Conservation (phyloP, 2,888 invertebrate species). For the Rutpela maculata region DNA sequence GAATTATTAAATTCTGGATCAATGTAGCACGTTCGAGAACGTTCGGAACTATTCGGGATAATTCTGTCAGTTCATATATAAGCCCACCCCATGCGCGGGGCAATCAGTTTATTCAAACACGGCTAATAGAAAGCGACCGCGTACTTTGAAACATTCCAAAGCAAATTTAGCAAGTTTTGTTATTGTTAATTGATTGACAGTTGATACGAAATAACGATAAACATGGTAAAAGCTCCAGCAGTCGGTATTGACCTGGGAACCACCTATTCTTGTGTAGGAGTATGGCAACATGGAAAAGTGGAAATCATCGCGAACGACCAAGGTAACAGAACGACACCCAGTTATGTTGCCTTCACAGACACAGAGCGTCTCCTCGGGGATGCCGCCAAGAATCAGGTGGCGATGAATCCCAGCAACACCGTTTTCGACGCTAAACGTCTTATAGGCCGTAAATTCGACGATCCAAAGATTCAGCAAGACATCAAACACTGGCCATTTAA, state of each 20-base stretch:
- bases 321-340: constrained; percentile 92
- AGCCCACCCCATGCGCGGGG: not conserved
- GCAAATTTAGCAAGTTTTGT: not conserved
- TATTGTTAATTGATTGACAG: not conserved
- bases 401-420: constrained; percentile 84
- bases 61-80: constrained; percentile 16
- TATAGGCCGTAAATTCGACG: constrained; percentile 87
- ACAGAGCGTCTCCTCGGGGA: constrained; percentile 82
- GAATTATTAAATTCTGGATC: too few species aligned
- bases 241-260: constrained; percentile 91
- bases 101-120: constrained; percentile 18
- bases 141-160: not conserved
- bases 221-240: constrained; percentile 74
- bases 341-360: constrained; percentile 84
- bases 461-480: constrained; percentile 85
- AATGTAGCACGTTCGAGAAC: not conserved
- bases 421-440: constrained; percentile 84
- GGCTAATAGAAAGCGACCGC: not conserved
- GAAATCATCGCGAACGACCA: constrained; percentile 91
- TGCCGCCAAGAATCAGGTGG: constrained; percentile 83
- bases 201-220: not conserved
- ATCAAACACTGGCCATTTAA: constrained; percentile 91
- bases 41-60: constrained; percentile 10
- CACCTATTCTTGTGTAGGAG: constrained; percentile 89
- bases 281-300: constrained; percentile 88